Conservation (phyloP, 2,888 invertebrate genomes). For the Polymixis flavicincta region DNA sequence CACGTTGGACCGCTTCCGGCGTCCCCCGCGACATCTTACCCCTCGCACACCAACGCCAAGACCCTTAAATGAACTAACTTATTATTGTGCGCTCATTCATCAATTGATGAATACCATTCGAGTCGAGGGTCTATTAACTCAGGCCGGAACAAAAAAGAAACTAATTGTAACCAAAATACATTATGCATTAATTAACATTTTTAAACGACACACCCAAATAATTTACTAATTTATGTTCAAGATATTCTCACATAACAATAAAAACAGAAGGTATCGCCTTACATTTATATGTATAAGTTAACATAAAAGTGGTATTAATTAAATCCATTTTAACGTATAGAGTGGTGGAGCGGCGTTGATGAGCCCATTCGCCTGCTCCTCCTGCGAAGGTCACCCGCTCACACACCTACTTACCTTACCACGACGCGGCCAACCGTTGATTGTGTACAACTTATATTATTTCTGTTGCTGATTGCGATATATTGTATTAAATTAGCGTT, state of each 20-base stretch:
- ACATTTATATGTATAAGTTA: slow-evolving; percentile 67
- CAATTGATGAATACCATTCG: slow-evolving; percentile 66
- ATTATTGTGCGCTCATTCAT: slow-evolving; percentile 68
- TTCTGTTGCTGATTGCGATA: slow-evolving; percentile 59
- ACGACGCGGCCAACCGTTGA: slow-evolving; percentile 65
- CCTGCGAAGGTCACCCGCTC: slow-evolving; percentile 83
- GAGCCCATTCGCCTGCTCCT: slow-evolving; percentile 83
- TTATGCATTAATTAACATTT: slow-evolving; percentile 65
- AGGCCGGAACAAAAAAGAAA: slow-evolving; percentile 25
- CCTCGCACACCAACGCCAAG: slow-evolving; percentile 58
- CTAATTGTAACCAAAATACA: slow-evolving; percentile 46
- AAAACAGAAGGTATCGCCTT: slow-evolving; percentile 61
- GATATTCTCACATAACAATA: slow-evolving; percentile 59
- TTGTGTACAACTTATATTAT: slow-evolving; percentile 58
- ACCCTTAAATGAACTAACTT: slow-evolving; percentile 69
- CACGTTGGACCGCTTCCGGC: slow-evolving; percentile 85
- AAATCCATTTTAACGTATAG: slow-evolving; percentile 76
- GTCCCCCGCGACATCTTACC: slow-evolving; percentile 65
- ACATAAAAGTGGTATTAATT: slow-evolving; percentile 75
- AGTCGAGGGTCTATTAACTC: slow-evolving; percentile 39
- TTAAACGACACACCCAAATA: slow-evolving; percentile 56
- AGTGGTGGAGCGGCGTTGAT: slow-evolving; percentile 79
- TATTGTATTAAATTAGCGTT: slow-evolving; percentile 40
- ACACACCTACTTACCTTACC: slow-evolving; percentile 76
- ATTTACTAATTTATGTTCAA: slow-evolving; percentile 61